phyloP scores from a whole-genome alignment of 2,113 vertebrate species.

The Chelonoidis abingdonii region DNA sequence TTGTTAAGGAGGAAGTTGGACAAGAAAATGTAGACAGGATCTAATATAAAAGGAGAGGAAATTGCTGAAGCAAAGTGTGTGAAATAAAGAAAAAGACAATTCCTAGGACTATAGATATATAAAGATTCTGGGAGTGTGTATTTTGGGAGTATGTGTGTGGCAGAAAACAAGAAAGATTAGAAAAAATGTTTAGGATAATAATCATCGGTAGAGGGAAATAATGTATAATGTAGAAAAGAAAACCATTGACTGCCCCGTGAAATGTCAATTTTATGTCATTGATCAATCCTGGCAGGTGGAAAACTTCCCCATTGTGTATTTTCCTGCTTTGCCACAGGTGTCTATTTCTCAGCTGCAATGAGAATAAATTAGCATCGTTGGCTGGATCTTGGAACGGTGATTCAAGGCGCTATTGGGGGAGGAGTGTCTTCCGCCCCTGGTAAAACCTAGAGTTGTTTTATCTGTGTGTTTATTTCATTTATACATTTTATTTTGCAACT shows the following conservation, averaged over 20 bases:
- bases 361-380: neutral
- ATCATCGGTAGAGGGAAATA: neutral
- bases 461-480: neutral
- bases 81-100: neutral
- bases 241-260: neutral
- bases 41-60: neutral
- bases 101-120: neutral
- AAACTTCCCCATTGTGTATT: neutral
- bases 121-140: too few relatives aligned
- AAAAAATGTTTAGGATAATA: neutral
- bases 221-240: neutral
- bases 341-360: neutral
- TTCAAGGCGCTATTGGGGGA: neutral
- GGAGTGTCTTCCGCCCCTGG: neutral
- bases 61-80: neutral
- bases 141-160: neutral
- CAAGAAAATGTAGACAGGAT: neutral
- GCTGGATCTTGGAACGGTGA: neutral
- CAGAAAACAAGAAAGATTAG: neutral
- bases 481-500: neutral
- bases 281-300: neutral
- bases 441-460: slow-evolving; percentile 10
- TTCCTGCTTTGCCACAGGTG: neutral
- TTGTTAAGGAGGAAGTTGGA: neutral
- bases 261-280: slow-evolving; percentile 20